phyloP scores from a whole-genome alignment of 2,113 vertebrate genomes.

The Sinocyclocheilus anophthalmus region DNA sequence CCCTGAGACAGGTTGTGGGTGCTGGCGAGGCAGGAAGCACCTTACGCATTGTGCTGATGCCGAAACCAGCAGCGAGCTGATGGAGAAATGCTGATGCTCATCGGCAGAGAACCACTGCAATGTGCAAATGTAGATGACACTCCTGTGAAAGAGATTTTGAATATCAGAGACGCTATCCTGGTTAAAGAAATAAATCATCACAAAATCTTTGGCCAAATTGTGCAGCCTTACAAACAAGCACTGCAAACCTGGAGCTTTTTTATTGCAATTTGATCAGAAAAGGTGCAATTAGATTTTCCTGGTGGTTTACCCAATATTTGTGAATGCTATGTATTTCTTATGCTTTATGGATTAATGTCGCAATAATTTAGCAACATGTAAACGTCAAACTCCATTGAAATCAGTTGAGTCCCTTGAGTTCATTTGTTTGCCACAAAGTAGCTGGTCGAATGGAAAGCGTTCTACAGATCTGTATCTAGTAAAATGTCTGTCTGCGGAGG shows the following conservation, averaged over 20 bases:
- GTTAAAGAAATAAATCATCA: neutral
- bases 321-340: neutral
- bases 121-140: neutral
- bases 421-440: neutral
- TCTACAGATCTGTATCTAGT: neutral
- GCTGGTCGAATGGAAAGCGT: neutral
- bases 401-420: neutral
- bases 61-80: neutral
- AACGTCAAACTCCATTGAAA: neutral
- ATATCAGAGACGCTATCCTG: no score
- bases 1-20: conserved; percentile 10
- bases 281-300: neutral
- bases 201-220: neutral
- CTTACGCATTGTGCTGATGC: neutral
- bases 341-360: neutral
- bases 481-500: neutral
- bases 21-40: neutral
- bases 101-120: neutral
- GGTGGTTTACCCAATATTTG: neutral
- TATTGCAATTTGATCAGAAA: neutral
- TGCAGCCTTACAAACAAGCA: neutral
- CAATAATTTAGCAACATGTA: neutral
- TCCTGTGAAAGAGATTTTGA: no score
- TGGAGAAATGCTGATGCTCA: neutral
- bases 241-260: neutral